These are phyloP conservation scores for Anarsia innoxiella DNA, from an alignment of 2,888 invertebrate genomes.

Conservation along the genomic window DNA sequence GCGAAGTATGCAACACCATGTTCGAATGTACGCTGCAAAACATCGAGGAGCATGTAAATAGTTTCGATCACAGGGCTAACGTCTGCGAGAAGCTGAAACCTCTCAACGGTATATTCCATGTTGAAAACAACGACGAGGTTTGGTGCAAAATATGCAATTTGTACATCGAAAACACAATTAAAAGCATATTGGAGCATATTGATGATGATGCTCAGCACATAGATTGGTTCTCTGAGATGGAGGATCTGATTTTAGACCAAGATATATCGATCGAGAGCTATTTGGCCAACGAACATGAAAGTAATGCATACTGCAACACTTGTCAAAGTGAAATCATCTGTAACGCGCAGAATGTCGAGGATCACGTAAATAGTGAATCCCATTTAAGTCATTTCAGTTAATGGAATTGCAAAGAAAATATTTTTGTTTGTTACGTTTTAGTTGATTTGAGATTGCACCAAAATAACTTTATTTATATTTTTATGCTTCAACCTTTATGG, in stretches of 20 bases:
- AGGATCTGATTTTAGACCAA: constrained; percentile 40
- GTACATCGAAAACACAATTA: constrained; percentile 37
- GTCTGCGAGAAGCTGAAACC: constrained; percentile 43
- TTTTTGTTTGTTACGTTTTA: constrained; percentile 8
- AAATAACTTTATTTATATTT: constrained; percentile 3
- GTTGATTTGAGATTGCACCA: constrained; percentile 5
- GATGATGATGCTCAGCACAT: constrained; percentile 42
- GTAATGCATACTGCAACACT: constrained; percentile 41
- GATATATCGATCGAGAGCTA: constrained; percentile 37
- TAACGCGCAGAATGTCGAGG: constrained; percentile 31
- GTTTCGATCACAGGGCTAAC: constrained; percentile 36
- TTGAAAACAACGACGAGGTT: constrained; percentile 35
- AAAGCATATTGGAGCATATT: constrained; percentile 35
- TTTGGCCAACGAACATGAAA: constrained; percentile 38
- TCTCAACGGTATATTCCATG: constrained; percentile 40
- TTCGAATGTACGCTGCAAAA: constrained; percentile 34
- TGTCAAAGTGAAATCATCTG: constrained; percentile 41
- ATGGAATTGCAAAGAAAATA: constrained; percentile 8
- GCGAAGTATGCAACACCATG: constrained; percentile 38
- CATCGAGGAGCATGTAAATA: constrained; percentile 46
- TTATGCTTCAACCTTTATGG: neutral
- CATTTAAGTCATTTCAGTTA: constrained; percentile 38
- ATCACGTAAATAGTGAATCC: constrained; percentile 40
- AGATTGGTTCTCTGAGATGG: constrained; percentile 46
- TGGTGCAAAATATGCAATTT: constrained; percentile 50